Evolutionary conservation across 2,888 invertebrate genomes (phyloP).

Genomic region (Megamerina dolium): DNA sequence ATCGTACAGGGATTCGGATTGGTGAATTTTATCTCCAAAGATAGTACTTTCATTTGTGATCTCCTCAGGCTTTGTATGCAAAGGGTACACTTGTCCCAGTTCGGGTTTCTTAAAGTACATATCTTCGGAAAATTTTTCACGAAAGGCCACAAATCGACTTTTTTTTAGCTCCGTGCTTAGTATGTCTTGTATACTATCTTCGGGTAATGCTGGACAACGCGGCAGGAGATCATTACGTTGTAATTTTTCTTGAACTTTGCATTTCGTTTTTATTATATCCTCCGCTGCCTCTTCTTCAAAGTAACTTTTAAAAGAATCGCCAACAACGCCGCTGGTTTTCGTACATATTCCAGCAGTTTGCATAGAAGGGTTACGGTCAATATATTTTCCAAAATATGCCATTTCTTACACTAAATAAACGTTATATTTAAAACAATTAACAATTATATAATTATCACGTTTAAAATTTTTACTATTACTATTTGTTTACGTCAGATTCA

Average conservation of each 20-base stretch:
- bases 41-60: constrained; percentile 32
- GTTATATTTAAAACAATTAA: not conserved
- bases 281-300: constrained; percentile 34
- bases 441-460: not conserved
- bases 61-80: constrained; percentile 32
- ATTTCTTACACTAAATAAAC: too few species aligned
- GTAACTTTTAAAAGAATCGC: constrained; percentile 20
- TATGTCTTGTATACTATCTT: constrained; percentile 26
- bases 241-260: constrained; percentile 10
- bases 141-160: constrained; percentile 36
- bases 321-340: not conserved
- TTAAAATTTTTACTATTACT: not conserved
- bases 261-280: constrained; percentile 24
- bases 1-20: constrained; percentile 22
- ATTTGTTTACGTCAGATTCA: too few species aligned
- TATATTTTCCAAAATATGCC: constrained; percentile 27
- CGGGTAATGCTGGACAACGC: constrained; percentile 22
- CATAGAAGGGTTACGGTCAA: constrained; percentile 28
- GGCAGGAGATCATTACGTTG: constrained; percentile 3
- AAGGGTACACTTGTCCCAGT: constrained; percentile 27
- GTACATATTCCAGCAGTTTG: constrained; percentile 29
- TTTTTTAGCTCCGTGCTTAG: constrained; percentile 33
- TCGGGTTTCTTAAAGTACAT: constrained; percentile 33
- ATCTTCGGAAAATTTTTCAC: constrained; percentile 40
- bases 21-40: constrained; percentile 26